Evolutionary conservation across 2,113 vertebrate genomes (phyloP).

Genomic region (Clarias magur): DNA sequence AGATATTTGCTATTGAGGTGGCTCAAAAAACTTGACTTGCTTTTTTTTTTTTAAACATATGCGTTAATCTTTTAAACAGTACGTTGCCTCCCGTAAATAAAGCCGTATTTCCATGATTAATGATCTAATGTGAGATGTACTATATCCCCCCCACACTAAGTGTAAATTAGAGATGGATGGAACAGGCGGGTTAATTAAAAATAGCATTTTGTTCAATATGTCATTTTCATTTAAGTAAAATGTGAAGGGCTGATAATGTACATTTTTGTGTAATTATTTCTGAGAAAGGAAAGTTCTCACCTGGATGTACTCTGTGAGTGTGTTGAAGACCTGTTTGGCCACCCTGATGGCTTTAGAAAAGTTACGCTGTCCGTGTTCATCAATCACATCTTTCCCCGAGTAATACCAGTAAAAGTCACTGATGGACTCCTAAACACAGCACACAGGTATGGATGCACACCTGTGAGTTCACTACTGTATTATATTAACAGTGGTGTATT

Average conservation of each 20-base stretch:
- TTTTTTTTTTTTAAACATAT: background rate
- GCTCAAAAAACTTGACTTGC: background rate
- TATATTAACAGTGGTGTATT: background rate
- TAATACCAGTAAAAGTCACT: conserved; percentile 99
- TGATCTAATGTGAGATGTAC: background rate
- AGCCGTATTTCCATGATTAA: background rate
- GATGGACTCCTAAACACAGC: conserved; percentile 85
- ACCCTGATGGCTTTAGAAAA: conserved; percentile 95
- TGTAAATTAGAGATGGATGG: too few species aligned
- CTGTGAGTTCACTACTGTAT: background rate
- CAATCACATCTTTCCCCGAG: conserved; percentile 91
- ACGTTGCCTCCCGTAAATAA: background rate
- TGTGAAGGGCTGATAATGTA: background rate
- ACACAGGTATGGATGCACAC: conserved; percentile 13
- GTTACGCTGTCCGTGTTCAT: conserved; percentile 86
- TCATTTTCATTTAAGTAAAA: background rate
- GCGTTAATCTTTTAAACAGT: background rate
- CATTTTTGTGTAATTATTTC: background rate
- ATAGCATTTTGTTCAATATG: background rate
- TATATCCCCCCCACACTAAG: too few species aligned
- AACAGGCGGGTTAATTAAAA: background rate
- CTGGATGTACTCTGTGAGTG: conserved; percentile 96
- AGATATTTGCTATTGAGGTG: too few species aligned
- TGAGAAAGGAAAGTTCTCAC: conserved; percentile 46
- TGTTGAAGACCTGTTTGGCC: conserved; percentile 96